Percentiles rank a stretch among this genome's conserved stretches.
Conservation (phyloP, 2,888 invertebrate species). For the Aphidius colemani region DNA sequence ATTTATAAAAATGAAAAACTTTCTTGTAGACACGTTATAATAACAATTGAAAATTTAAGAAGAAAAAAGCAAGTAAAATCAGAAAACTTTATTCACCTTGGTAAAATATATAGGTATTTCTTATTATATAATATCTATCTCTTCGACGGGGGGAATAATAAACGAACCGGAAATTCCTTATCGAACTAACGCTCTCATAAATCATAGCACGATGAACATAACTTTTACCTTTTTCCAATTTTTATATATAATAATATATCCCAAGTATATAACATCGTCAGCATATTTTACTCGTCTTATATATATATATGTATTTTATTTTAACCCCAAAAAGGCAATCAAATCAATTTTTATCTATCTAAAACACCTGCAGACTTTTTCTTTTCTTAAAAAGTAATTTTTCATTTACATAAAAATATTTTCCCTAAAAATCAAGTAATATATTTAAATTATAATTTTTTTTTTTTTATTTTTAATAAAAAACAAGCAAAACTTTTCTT, state of each 20-base stretch:
- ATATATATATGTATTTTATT: conserved; percentile 4
- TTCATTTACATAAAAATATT: no score
- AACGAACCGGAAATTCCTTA: conserved; percentile 28
- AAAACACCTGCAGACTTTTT: no score
- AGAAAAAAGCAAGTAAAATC: not conserved
- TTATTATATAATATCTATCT: not conserved
- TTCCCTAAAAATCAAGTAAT: no score
- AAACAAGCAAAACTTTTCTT: no score
- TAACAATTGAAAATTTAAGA: not conserved
- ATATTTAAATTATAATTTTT: no score
- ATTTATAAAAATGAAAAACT: no score
- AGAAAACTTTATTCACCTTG: no score
- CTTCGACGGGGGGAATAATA: conserved; percentile 22
- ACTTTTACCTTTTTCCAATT: conserved; percentile 21
- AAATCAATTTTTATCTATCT: no score
- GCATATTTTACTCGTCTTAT: conserved; percentile 21
- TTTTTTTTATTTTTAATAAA: no score
- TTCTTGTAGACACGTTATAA: no score
- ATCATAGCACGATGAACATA: conserved; percentile 25
- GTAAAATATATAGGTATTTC: no score
- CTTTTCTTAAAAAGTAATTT: no score
- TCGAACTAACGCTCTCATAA: conserved; percentile 27
- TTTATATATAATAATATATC: not conserved
- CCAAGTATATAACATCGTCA: not conserved
- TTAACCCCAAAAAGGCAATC: not conserved